Evolutionary conservation across 2,888 invertebrate species (phyloP), one percentile per base, ranked within the genome.

Genomic region (Netelia melanura): DNA sequence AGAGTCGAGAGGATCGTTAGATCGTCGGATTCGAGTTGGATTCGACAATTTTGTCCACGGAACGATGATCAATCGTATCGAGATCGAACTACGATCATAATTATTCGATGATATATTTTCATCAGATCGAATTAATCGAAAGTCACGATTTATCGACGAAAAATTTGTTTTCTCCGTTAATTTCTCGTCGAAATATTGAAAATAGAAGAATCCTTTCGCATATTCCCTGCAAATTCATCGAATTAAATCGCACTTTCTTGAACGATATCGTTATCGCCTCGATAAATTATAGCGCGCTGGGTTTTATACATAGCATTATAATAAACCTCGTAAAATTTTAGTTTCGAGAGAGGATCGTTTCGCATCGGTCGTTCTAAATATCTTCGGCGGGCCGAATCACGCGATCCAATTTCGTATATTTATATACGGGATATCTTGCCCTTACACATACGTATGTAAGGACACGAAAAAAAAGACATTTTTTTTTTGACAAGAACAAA

Each of bases 1-100:
- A 43, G n/a, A 48, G 23, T 54, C 25, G 48, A 68, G 44, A 14
- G 62, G 38, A 64, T 79, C 83, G 83, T 83, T 80, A 74, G 44
- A 43, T 58, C 21, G 30, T 56, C 17, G 54, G 44, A 52, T 38
- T 54, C 17, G 44, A 58, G 17, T 0, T 17, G 17, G 17, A 17
- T 17, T 17, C 17, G 17, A 17, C 30, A 61, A 64, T 71, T 64
- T 72, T 21, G 56, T 43, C 21, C 61, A 44, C 11, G 43, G 17
- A 21, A 67, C 23, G 43, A 61, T 62, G 25, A 62, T 58, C 25
- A 17, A 38, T 44, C 58, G 70, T 3, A 30, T 64, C 43, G 10
- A 61, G 67, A 62, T 81, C 30, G 61, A 81, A 64, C 21, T 71
- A 30, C 17, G 21, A 79, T 62, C 71, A 38, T 2, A 30, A 30